Evolutionary conservation across 2,113 vertebrate species (phyloP).

Genomic region (Arizona elegans): DNA sequence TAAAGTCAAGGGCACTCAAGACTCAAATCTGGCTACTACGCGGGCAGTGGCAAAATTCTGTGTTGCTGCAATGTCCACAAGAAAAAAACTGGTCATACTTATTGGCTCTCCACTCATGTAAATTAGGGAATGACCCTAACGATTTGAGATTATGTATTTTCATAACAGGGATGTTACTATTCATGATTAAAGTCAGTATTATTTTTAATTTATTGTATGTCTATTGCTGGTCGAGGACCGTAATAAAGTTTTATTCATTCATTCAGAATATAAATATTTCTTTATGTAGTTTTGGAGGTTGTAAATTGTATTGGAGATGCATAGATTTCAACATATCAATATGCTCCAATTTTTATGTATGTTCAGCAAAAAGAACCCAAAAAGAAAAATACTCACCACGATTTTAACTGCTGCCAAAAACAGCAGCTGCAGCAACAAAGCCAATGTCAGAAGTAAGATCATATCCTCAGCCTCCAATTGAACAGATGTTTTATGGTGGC

Average conservation of each 20-base stretch:
- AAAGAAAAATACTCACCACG: background rate
- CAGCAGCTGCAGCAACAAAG: background rate
- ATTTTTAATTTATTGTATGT: too few species aligned
- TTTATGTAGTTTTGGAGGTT: background rate
- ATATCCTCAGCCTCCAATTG: background rate
- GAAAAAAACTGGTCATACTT: too few species aligned
- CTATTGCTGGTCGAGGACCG: too few species aligned
- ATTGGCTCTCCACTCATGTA: too few species aligned
- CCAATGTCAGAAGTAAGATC: background rate
- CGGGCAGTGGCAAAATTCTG: too few species aligned
- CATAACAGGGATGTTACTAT: too few species aligned
- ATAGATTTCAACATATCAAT: background rate
- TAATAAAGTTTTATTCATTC: too few species aligned
- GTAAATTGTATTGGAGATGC: background rate
- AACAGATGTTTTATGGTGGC: slow-evolving; percentile 7
- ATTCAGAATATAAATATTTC: background rate
- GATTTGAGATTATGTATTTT: too few species aligned
- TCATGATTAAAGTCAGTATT: too few species aligned
- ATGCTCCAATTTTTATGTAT: background rate
- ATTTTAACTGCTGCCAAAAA: background rate
- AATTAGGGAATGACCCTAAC: too few species aligned
- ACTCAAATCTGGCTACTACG: too few species aligned
- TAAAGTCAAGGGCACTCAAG: slow-evolving; percentile 15
- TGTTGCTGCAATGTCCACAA: too few species aligned
- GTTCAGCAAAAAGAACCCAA: background rate